Base-by-base conservation (phyloP, 2,797 vertebrate species). In the Kryptolebias ocellatus region DNA sequence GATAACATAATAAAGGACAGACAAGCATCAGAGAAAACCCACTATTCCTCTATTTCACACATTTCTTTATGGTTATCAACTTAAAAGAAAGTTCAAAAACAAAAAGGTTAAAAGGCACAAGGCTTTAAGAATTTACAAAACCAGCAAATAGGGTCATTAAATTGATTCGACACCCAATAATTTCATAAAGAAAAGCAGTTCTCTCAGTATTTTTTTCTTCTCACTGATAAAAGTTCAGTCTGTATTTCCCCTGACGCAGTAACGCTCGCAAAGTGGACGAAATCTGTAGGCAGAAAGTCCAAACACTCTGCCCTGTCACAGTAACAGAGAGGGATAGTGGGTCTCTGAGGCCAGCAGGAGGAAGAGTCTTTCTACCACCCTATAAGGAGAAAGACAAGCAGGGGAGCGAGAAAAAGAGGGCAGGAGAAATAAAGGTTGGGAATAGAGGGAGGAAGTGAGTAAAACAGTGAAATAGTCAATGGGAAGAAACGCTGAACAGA, bases 341-440 rank as follows among this genome's bases (percentile, higher is more conserved):
- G 82, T 89, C 80, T 90, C 90, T 90, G 86, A 83, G 83, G 87
- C 72, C 86, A 83, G 64, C 68, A 68, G 58, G 78, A 84, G 78
- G 83, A 89, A 70, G 82, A 84, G 77, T 82, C 78, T 80, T 86
- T 90, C 83, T 92, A 93, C 74, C 83, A 57, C 75, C 92, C 92
- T 92, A 75, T 62, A 90, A 78, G 64, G 64, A 89, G 59, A 90
- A 64, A 84, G 66, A 90, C 57, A 83, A 18, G 45, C 42, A 53
- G 4, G 67, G 63, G 67, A 18, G n/a, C 9, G 76, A 12, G 50
- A 70, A 42, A 72, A 57, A 71, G 39, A 64, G 20, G 51, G 68
- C 68, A 47, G n/a, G 62, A 72, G 53, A 70, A 62, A 60, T 34
- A 74, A 28, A 70, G 66, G 72, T 59, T 61, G 64, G 65, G 42